Conservation (phyloP, 2,888 invertebrate species). For the Thalpophila matura region DNA sequence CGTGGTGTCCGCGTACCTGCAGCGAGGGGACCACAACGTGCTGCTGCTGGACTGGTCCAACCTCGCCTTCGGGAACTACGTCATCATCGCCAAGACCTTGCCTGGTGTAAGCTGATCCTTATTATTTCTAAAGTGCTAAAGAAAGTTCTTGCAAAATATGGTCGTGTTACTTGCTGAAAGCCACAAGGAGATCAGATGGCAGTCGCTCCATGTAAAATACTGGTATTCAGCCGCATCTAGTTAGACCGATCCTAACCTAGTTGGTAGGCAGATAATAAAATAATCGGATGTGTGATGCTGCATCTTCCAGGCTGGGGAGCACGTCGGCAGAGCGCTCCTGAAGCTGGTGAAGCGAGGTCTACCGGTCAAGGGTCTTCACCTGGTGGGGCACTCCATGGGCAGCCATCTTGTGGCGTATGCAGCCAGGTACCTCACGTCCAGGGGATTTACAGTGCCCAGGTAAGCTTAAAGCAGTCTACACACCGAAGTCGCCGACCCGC, state of each 20-base stretch:
- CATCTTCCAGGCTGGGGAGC: conserved; percentile 72
- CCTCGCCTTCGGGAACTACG: conserved; percentile 80
- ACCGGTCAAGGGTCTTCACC: conserved; percentile 82
- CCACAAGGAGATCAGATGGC: too few relatives aligned
- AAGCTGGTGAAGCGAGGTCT: conserved; percentile 86
- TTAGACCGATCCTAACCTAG: too few relatives aligned
- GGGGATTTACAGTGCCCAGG: conserved; percentile 72
- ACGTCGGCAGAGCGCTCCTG: conserved; percentile 86
- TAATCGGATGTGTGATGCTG: too few relatives aligned
- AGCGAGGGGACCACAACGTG: conserved; percentile 78
- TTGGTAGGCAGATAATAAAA: too few relatives aligned
- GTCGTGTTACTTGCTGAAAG: too few relatives aligned
- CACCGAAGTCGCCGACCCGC: too few relatives aligned
- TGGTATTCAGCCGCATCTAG: too few relatives aligned
- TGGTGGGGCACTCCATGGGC: conserved; percentile 91
- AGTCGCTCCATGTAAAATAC: too few relatives aligned
- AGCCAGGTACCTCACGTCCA: conserved; percentile 81
- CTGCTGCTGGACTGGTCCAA: conserved; percentile 84
- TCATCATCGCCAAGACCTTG: conserved; percentile 67
- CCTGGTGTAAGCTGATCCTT: conserved; percentile 64
- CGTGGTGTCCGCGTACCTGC: conserved; percentile 77
- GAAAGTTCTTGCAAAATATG: too few relatives aligned
- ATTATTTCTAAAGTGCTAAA: too few relatives aligned
- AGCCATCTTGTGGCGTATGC: conserved; percentile 90
- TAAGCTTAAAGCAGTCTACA: conserved; percentile 35